Evolutionary conservation across 2,888 invertebrate species (phyloP), one percentile per base, ranked within the genome.

Genomic region (Agrypnus murinus): DNA sequence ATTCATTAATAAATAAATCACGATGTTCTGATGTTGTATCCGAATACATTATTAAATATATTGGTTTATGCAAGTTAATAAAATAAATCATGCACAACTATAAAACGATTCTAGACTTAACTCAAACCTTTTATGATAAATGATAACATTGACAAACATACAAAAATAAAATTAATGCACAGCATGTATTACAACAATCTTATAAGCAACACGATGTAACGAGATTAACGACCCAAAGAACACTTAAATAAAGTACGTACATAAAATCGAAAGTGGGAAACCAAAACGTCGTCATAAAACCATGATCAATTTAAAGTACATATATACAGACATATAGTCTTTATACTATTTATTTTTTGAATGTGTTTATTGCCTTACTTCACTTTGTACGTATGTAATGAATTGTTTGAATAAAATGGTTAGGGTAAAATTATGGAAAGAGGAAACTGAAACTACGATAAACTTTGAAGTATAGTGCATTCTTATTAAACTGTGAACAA

Each of bases 141-240:
- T 50, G 50, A 50, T 50, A 50, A 32, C 50, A 50, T 50, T 50
- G 50, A 50, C 50, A 50, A 50, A 50, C 19, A 50, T 25, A 25
- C 50, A 50, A 50, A 19, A 50, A 50, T 50, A 31, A 32, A 50
- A 50, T 50, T 12, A 50, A 50, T 19, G 12, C 50, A 32, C 50
- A 50, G 31, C 50, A 12, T 50, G 50, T 50, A 50, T 50, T 43
- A 43, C 43, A 43, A 43, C 43, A 15, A 15, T 14, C 6, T 43
- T 43, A n/a, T n/a, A 43, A 50, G 31, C 32, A 25, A 25, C 25
- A 9, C 48, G 31, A 10, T 50, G 31, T 50, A 12, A 10, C 31
- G 50, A 31, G 50, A 50, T 50, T 50, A 50, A 50, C 50, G 50
- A 50, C 50, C 50, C n/a, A 50, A n/a, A 50, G 50, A 50, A 50